phyloP scores from a whole-genome alignment of 2,113 vertebrate species.

The Corythornis madagascariensis region DNA sequence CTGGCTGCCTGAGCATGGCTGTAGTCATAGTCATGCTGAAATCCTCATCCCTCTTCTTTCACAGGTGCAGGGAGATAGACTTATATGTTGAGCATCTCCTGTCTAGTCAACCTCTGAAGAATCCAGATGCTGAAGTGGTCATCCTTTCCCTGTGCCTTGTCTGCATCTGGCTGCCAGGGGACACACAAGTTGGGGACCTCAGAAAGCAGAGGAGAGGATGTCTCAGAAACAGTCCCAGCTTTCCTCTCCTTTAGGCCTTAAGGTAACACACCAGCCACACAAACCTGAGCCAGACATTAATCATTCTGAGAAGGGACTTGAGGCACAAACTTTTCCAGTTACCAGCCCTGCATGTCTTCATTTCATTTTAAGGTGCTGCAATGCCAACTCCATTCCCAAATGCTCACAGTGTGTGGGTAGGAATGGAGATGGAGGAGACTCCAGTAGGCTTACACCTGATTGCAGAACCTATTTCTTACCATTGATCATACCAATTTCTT shows the following conservation, averaged over 20 bases:
- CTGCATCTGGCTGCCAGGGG: neutral
- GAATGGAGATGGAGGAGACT: neutral
- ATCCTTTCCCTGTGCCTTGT: neutral
- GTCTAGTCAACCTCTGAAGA: neutral
- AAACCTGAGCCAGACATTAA: neutral
- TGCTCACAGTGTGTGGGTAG: neutral
- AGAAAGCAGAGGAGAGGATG: neutral
- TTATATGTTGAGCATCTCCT: neutral
- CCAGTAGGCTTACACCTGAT: neutral
- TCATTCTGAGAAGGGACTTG: neutral
- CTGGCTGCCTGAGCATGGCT: neutral
- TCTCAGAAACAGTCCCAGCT: neutral
- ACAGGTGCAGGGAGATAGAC: neutral
- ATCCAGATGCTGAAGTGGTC: neutral
- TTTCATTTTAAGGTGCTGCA: neutral
- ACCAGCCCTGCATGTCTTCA: neutral
- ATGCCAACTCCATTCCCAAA: neutral
- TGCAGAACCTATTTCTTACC: neutral
- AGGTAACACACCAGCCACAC: neutral
- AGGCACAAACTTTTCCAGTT: neutral
- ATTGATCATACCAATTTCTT: neutral
- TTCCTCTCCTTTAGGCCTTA: neutral
- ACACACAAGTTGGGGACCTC: neutral
- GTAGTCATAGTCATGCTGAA: neutral
- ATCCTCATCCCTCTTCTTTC: neutral